Evolutionary conservation across 2,113 vertebrate species (phyloP), one percentile per base, ranked within the genome.

Genomic region (Cinclus cinclus): DNA sequence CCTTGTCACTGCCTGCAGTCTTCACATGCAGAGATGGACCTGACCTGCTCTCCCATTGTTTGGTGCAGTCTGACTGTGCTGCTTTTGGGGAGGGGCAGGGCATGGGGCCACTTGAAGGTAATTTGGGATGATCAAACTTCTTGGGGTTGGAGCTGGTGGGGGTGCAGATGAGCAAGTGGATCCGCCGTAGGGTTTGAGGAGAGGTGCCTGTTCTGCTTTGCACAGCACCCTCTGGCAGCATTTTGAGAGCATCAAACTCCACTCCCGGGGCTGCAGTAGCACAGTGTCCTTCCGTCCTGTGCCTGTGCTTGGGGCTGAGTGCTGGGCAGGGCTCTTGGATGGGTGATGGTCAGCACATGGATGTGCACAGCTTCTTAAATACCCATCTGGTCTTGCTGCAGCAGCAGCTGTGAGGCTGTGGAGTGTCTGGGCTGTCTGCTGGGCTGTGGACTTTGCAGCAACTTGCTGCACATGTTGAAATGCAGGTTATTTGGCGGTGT

Each of bases 31-130:
- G 58, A 1, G 0, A 49, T 49, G 67, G 41, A 21, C 41, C 39
- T 79, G 71, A 60, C 89, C 53, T 0, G 0, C 27, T 39, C 4
- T 11, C 24, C 15, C 0, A 12, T 53, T 23, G 63, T 58, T 56
- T 15, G 27, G 23, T 70, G 56, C 50, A 27, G 21, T 46, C 46
- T 49, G 59, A 37, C n/a, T 11, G 21, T 46, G 39, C 44, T 60
- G 63, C 41, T 62, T 74, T 49, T 41, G 42, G 31, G 53, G 52
- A 25, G 8, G 3, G 35, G 12, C 18, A 62, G 17, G 17, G 23
- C 44, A 17, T 33, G 1, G 5, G 28, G 22, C n/a, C 0, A 0
- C 37, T 42, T 39, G 6, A 53, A 31, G 22, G 31, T 12, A 11
- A 6, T 2, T 50, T 22, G 55, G n/a, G n/a, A 25, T 65, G 60